Conservation (phyloP, 2,888 invertebrate genomes). For the Epirrhoe alternata region DNA sequence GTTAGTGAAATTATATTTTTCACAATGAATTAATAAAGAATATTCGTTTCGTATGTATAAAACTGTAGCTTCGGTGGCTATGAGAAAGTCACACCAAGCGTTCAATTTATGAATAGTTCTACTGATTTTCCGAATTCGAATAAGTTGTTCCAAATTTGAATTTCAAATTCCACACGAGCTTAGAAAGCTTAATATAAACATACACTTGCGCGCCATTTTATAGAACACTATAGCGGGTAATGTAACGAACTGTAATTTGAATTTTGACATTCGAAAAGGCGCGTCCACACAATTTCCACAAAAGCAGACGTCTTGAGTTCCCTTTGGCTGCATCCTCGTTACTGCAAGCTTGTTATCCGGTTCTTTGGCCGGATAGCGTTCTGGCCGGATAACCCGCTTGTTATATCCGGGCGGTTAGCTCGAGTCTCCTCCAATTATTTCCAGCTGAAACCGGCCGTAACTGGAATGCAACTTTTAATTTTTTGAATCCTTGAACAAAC, state of each 20-base stretch:
- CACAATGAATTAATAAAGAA: not conserved
- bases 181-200: no score
- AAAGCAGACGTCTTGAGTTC: conserved; percentile 54
- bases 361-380: conserved; percentile 44
- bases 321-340: conserved; percentile 67
- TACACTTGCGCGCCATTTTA: not conserved
- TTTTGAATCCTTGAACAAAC: conserved; percentile 47
- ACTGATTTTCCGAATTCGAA: not conserved
- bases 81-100: no score
- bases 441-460: conserved; percentile 72
- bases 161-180: not conserved
- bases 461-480: conserved; percentile 63
- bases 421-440: conserved; percentile 82
- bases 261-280: conserved; percentile 16
- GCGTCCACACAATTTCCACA: conserved; percentile 46
- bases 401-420: conserved; percentile 75
- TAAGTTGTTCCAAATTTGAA: not conserved
- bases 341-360: conserved; percentile 64
- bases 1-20: conserved; percentile 21
- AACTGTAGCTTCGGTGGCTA: no score
- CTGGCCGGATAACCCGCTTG: conserved; percentile 32
- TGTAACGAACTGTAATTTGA: not conserved
- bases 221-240: not conserved
- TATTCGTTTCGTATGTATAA: not conserved
- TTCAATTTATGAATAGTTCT: no score